Conservation (phyloP, 2,797 vertebrate species). For the Ctenosaura bakeri region DNA sequence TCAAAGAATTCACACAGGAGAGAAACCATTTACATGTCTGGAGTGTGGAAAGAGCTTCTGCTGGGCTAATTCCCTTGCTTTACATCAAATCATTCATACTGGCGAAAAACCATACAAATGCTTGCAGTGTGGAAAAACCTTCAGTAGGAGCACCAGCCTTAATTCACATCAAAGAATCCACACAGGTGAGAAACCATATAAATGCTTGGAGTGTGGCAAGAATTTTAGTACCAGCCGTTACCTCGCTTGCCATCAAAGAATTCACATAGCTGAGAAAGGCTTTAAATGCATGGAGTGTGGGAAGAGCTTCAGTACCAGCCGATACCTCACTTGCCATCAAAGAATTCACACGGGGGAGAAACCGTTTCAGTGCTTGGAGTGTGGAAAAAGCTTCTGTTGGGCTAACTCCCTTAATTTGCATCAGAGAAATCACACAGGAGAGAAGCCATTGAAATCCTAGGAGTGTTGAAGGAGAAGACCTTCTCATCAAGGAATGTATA, state of each 20-base stretch:
- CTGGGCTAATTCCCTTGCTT: conserved; percentile 19
- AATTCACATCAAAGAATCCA: conserved; percentile 43
- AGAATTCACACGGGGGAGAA: conserved; percentile 70
- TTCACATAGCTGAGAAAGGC: conserved; percentile 4
- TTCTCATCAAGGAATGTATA: background rate
- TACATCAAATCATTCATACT: conserved; percentile 35
- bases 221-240: conserved; percentile 52
- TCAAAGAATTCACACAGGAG: conserved; percentile 26
- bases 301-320: conserved; percentile 19
- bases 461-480: no score
- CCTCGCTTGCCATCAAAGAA: conserved; percentile 16
- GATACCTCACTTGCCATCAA: conserved; percentile 68
- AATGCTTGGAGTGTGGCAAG: conserved; percentile 49
- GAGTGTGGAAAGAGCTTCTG: conserved; percentile 34
- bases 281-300: conserved; percentile 8
- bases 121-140: conserved; percentile 36
- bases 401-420: conserved; percentile 38
- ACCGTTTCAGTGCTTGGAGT: background rate
- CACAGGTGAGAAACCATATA: conserved; percentile 4
- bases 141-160: conserved; percentile 33
- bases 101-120: conserved; percentile 48
- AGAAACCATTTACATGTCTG: conserved; percentile 15
- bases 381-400: conserved; percentile 29
- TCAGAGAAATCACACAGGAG: conserved; percentile 56
- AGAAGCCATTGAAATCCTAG: background rate